These are phyloP conservation scores for Drosophila lacertosa DNA, from an alignment of 1,140 invertebrate species.

Conservation along the genomic window DNA sequence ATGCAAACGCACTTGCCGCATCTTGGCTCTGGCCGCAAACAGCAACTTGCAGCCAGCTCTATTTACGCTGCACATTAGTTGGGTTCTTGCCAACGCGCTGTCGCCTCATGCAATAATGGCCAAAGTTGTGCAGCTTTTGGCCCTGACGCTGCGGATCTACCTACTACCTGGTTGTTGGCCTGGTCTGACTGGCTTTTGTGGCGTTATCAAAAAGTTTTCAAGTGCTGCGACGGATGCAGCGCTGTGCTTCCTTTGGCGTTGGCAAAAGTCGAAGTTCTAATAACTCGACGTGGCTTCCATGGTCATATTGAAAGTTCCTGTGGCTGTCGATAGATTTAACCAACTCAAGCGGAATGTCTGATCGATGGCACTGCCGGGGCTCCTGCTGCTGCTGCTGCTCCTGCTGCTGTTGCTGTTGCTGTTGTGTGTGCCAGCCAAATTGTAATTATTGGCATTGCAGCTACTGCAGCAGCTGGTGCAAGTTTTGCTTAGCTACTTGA, in stretches of 20 bases:
- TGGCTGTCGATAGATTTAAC: constrained; percentile 53
- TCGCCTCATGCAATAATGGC: constrained; percentile 61
- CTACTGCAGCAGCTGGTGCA: constrained; percentile 15
- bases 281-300: constrained; percentile 61
- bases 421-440: constrained; percentile 13
- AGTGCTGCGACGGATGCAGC: constrained; percentile 62
- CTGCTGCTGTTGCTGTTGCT: constrained; percentile 17
- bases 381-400: constrained; percentile 26
- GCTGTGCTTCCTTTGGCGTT: background rate
- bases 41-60: constrained; percentile 5
- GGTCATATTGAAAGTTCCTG: constrained; percentile 63
- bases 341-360: constrained; percentile 54
- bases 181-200: constrained; percentile 36
- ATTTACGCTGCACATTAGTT: constrained; percentile 14
- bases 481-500: constrained; percentile 40
- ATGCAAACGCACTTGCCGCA: constrained; percentile 3
- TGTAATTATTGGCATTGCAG: constrained; percentile 32
- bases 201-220: constrained; percentile 76
- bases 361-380: constrained; percentile 52
- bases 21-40: background rate
- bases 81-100: constrained; percentile 4
- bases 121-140: constrained; percentile 68
- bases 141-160: background rate
- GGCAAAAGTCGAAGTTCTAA: constrained; percentile 54
- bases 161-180: constrained; percentile 3